Evolutionary conservation across 2,888 invertebrate genomes (phyloP), one percentile per base, ranked within the genome.

Genomic region (Crematogaster levior): DNA sequence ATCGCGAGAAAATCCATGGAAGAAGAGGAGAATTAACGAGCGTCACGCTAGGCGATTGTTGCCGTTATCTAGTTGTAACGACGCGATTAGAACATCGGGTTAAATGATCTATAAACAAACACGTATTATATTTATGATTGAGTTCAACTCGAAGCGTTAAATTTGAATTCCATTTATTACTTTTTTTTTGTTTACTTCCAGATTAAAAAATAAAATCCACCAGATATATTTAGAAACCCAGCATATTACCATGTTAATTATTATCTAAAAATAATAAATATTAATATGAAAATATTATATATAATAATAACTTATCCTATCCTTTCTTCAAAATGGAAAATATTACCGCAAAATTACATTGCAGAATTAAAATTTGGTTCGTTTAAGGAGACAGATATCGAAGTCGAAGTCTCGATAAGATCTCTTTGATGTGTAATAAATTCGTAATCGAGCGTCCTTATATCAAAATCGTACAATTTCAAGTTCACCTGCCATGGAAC

Each of bases 11-110:
- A 63, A 66, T 66, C 30, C 30, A 30, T 37, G 56, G 60, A 73
- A 81, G 77, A 68, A 27, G 43, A 60, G 46, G 43, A 60, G 73
- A 79, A 84, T 82, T 74, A 84, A 82, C 68, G 66, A 80, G 61
- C 82, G 74, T 85, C 79, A 80, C 70, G 82, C 65, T 68, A 72
- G 72, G 81, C 70, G 82, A 66, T 73, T 79, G 63, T 79, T 72
- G 80, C 74, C 84, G 80, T 74, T 83, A 75, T 56, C 37, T 60
- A 15, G 21, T 73, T 51, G 60, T 37, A 61, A 73, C 27, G 58
- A 46, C 30, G 46, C 34, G 48, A 83, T 74, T 48, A 18, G 27
- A 27, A 80, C 37, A 82, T 77, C 48, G 40, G n/a, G n/a, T 58
- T 40, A 81, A 81, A 56, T 34, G 34, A 61, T 53, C 34, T 43